Evolutionary conservation across 2,797 vertebrate species (phyloP), one percentile per base, ranked within the genome.

Genomic region (Sciaenops ocellatus): DNA sequence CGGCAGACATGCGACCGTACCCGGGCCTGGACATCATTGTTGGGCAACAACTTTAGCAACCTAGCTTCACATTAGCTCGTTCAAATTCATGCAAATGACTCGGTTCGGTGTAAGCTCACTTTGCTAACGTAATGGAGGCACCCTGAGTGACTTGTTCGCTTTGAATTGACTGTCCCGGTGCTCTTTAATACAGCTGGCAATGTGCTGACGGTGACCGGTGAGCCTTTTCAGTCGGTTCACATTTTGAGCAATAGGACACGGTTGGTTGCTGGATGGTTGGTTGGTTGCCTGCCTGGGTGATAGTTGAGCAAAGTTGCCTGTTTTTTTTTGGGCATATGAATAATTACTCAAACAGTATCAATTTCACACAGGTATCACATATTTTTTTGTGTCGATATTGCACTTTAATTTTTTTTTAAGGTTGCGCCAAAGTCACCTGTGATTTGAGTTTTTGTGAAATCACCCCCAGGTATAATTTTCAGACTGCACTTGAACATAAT

Each of bases 21-120:
- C 76, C 83, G 73, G 93, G 89, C 92, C 91, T 90, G 83, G 73
- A 83, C 82, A 90, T 92, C 89, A 83, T 90, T 87, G 86, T 89
- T 76, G 86, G 77, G 56, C 77, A 85, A 90, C 89, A 90, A 93
- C 87, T 94, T 91, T 91, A 93, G 92, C 92, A 82, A 73, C 85
- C 91, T 89, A 92, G 91, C 91, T 69, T 9, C 62, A 63, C 76
- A 24, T 81, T 85, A 89, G 90, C 86, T 92, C 85, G 69, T 67
- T 86, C 71, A 81, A 78, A 76, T 89, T 85, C 90, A 80, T 85
- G 90, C 84, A 87, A 89, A 92, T 91, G 76, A 87, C 78, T 86
- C 44, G 87, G 83, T 87, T 85, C 73, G 68, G 73, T 82, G 72
- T 84, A 60, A 85, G 76, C 78, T 79, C 62, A 74, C 75, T 85